Conservation (phyloP, 1,140 invertebrate species). For the Andricus grossulariae region DNA sequence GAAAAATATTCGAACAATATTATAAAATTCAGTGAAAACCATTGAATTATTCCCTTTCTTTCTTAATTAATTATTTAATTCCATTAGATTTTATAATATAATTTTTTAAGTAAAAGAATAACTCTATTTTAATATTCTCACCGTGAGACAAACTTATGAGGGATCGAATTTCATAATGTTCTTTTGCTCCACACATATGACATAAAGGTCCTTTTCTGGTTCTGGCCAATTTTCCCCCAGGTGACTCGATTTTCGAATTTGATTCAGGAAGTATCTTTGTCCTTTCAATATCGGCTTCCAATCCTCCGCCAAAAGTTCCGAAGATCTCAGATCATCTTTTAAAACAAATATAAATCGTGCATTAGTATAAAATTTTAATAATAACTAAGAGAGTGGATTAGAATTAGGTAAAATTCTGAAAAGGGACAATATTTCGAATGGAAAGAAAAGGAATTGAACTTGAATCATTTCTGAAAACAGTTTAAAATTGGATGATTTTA, state of each 20-base stretch:
- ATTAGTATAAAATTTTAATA: no score
- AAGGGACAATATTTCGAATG: no score
- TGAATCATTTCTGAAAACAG: no score
- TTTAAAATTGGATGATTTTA: no score
- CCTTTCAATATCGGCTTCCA: slow-evolving; percentile 46
- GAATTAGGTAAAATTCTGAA: no score
- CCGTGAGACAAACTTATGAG: slow-evolving; percentile 81
- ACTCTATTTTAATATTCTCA: slow-evolving; percentile 65
- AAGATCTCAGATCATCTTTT: slow-evolving; percentile 71
- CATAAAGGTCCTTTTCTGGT: slow-evolving; percentile 75
- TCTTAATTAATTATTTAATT: no score
- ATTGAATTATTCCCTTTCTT: no score
- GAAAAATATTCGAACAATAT: no score
- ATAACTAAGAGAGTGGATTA: no score
- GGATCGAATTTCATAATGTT: slow-evolving; percentile 80
- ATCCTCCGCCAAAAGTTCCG: slow-evolving; percentile 72
- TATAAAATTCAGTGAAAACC: no score
- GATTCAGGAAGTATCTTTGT: slow-evolving; percentile 57
- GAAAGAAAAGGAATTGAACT: no score
- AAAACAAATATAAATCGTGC: slow-evolving; percentile 35
- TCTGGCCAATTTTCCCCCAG: slow-evolving; percentile 71
- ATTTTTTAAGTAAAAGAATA: background rate
- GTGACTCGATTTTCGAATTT: slow-evolving; percentile 76
- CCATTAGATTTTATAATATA: slow-evolving; percentile 3
- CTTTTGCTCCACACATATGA: slow-evolving; percentile 78